Evolutionary conservation across 2,888 invertebrate genomes (phyloP).

Genomic region (Leptinotarsa juncta): DNA sequence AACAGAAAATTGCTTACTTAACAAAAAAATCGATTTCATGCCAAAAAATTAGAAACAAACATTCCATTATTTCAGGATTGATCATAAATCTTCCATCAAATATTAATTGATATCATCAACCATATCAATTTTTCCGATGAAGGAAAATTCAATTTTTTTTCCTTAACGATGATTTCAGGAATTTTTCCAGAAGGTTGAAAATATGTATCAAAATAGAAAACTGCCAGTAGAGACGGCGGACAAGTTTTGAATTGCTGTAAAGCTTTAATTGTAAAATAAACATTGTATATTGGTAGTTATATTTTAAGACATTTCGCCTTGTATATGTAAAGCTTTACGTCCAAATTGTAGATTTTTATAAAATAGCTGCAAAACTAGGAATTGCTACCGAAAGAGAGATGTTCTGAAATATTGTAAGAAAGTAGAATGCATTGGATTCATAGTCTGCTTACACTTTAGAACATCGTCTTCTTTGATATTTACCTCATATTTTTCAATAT

Average conservation of each 20-base stretch:
- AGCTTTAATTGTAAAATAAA: slow-evolving; percentile 64
- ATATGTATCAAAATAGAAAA: slow-evolving; percentile 57
- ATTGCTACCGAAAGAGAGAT: slow-evolving; percentile 17
- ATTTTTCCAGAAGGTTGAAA: slow-evolving; percentile 13
- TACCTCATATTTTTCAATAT: slow-evolving; percentile 14
- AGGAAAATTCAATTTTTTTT: neutral
- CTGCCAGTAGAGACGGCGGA: slow-evolving; percentile 58
- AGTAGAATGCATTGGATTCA: neutral
- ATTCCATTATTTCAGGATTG: slow-evolving; percentile 5
- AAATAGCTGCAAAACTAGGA: slow-evolving; percentile 33
- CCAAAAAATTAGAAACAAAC: neutral
- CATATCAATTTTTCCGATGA: neutral
- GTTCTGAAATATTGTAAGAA: slow-evolving; percentile 1
- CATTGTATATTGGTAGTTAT: slow-evolving; percentile 50
- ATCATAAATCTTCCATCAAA: slow-evolving; percentile 32
- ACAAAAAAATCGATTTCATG: too few species aligned
- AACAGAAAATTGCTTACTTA: too few species aligned
- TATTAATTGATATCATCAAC: slow-evolving; percentile 19
- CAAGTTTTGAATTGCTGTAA: slow-evolving; percentile 59
- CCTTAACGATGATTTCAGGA: slow-evolving; percentile 23
- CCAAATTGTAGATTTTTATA: slow-evolving; percentile 48
- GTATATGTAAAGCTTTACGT: slow-evolving; percentile 53
- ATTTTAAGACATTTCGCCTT: slow-evolving; percentile 47
- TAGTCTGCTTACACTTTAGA: neutral
- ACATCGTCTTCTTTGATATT: slow-evolving; percentile 12